phyloP scores from a whole-genome alignment of 1,140 invertebrate species.

The Lanistes nyassanus region DNA sequence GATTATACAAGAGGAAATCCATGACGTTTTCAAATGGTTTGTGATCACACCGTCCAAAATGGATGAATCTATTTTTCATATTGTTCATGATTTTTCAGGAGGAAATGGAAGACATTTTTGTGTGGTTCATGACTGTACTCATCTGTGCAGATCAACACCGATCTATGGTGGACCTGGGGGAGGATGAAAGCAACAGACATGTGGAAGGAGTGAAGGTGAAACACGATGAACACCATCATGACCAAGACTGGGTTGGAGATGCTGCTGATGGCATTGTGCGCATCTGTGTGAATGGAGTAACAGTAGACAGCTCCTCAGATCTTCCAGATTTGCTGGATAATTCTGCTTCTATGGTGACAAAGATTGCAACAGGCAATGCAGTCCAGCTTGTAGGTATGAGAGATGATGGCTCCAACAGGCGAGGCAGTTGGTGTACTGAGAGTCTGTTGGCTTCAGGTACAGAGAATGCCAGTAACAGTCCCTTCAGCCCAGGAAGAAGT shows the following conservation, averaged over 20 bases:
- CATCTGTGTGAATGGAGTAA: slow-evolving; percentile 61
- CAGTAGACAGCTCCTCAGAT: slow-evolving; percentile 52
- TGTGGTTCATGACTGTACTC: not conserved
- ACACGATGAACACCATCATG: slow-evolving; percentile 51
- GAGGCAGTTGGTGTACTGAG: slow-evolving; percentile 50
- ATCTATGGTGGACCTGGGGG: slow-evolving; percentile 56
- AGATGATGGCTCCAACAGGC: slow-evolving; percentile 28
- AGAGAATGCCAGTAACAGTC: too few species aligned
- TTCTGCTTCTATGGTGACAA: too few species aligned
- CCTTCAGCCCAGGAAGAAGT: too few species aligned
- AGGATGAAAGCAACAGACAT: slow-evolving; percentile 26
- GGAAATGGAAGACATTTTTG: not conserved
- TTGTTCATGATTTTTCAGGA: too few species aligned
- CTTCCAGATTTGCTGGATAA: slow-evolving; percentile 11
- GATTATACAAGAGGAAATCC: too few species aligned
- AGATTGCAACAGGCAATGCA: too few species aligned
- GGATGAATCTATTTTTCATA: too few species aligned
- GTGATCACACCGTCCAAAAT: too few species aligned
- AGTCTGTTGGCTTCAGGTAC: slow-evolving; percentile 3
- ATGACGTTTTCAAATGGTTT: too few species aligned
- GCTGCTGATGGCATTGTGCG: slow-evolving; percentile 31
- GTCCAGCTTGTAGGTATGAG: not conserved
- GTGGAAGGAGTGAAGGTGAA: too few species aligned
- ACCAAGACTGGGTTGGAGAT: slow-evolving; percentile 52
- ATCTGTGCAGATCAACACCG: slow-evolving; percentile 47